Conservation (phyloP, 2,888 invertebrate species). For the Creontiades dilutus region DNA sequence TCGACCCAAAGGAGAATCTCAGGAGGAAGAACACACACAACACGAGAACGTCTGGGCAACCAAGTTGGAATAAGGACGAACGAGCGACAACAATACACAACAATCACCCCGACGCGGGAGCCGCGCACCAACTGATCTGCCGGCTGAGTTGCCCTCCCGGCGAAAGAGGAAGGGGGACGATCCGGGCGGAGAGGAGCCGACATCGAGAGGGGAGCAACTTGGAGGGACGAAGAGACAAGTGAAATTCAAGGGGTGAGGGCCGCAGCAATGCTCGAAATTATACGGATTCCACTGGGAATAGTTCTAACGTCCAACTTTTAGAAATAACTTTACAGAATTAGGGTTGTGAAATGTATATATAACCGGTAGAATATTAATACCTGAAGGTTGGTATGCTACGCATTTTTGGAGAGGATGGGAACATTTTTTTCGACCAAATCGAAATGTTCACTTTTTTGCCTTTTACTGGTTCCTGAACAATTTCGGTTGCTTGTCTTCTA, state of each 20-base stretch:
- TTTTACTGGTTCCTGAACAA: too few relatives aligned
- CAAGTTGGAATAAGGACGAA: constrained; percentile 21
- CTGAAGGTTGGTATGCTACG: too few relatives aligned
- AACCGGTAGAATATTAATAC: too few relatives aligned
- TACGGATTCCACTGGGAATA: background rate
- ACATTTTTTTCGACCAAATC: too few relatives aligned
- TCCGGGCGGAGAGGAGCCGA: background rate
- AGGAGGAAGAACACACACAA: constrained; percentile 21
- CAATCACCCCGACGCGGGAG: constrained; percentile 51
- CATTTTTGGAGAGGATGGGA: too few relatives aligned
- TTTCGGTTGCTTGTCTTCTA: too few relatives aligned
- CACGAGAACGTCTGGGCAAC: constrained; percentile 31
- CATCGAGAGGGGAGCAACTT: background rate
- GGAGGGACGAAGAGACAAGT: background rate
- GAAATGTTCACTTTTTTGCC: too few relatives aligned
- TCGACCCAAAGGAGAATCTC: background rate
- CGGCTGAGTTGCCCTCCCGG: constrained; percentile 45
- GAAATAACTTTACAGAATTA: too few relatives aligned
- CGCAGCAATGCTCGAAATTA: background rate
- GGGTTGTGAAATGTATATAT: too few relatives aligned
- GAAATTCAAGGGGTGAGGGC: constrained; percentile 42
- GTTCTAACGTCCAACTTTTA: too few relatives aligned
- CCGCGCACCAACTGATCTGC: constrained; percentile 67
- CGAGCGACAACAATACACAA: background rate
- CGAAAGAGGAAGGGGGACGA: background rate